Evolutionary conservation across 2,888 invertebrate genomes (phyloP), one percentile per base, ranked within the genome.

Genomic region (Cremastobaeus sp.): DNA sequence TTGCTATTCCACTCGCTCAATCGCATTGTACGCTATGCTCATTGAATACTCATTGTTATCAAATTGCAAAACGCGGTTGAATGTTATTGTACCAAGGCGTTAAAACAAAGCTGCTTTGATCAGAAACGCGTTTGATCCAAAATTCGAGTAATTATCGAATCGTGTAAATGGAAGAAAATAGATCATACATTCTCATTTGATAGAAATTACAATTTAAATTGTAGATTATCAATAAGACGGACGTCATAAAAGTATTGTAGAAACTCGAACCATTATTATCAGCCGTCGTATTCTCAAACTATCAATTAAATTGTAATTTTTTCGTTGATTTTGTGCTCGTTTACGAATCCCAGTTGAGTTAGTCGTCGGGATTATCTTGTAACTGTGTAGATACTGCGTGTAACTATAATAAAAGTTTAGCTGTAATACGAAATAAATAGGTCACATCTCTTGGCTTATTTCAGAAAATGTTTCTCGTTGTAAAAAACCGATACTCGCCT

Each of bases 331-430:
- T 47, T 3, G 32, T 32, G 20, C 17, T 28, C 30, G 37, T 28
- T 20, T 25, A 14, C n/a, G 28, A 25, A 39, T 20, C 57, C 47
- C 37, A 18, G 12, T 45, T 69, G 37, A 35, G 32, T 62, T 47
- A 9, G 50, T 25, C 43, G 34, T 52, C 18, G 57, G 57, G 57
- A 50, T 55, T 45, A 35, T 45, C 52, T 37, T 50, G 71, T 65
- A 71, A 62, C 50, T 59, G 64, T 71, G 59, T 65, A 71, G 71
- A 65, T 71, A 65, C 15, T 71, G 55, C 57, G 50, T 59, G 59
- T 71, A 65, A 65, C 43, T 71, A 50, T 71, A 71, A 52, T 35
- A 45, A 57, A 64, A 64, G 50, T 50, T 48, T 50, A 50, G 35
- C 2, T 15, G 30, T 35, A 18, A 47, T 28, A 21, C 34, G 28